Conservation (phyloP, 2,113 vertebrate species). For the Nesogale talazaci region DNA sequence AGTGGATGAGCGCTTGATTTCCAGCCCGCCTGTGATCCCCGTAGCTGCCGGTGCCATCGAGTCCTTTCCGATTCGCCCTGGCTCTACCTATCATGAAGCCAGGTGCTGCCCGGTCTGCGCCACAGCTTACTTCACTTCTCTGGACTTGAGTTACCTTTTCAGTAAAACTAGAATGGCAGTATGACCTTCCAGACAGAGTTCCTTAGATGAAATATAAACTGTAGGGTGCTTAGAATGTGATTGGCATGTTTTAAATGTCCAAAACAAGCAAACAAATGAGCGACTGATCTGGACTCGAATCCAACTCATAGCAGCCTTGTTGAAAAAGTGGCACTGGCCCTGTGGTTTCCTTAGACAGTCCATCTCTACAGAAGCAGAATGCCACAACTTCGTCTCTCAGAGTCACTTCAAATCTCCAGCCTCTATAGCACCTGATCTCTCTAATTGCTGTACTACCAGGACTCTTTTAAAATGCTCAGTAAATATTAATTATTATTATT, state of each 20-base stretch:
- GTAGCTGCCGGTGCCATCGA: not conserved
- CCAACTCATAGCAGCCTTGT: not conserved
- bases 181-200: not conserved
- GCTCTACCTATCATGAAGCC: too few relatives aligned
- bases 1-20: not conserved
- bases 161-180: not conserved
- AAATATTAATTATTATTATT: not conserved
- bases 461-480: not conserved
- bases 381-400: too few relatives aligned
- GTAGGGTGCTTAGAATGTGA: not conserved
- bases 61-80: too few relatives aligned
- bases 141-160: constrained; percentile 15
- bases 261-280: not conserved
- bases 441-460: too few relatives aligned
- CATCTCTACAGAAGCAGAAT: not conserved
- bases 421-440: too few relatives aligned
- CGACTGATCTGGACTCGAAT: not conserved
- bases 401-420: too few relatives aligned
- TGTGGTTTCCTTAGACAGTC: not conserved
- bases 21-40: not conserved
- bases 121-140: not conserved
- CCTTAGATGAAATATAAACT: not conserved
- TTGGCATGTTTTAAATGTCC: not conserved
- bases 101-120: not conserved
- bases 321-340: not conserved